Evolutionary conservation across 2,888 invertebrate species (phyloP).

Genomic region (Acleris cristana): DNA sequence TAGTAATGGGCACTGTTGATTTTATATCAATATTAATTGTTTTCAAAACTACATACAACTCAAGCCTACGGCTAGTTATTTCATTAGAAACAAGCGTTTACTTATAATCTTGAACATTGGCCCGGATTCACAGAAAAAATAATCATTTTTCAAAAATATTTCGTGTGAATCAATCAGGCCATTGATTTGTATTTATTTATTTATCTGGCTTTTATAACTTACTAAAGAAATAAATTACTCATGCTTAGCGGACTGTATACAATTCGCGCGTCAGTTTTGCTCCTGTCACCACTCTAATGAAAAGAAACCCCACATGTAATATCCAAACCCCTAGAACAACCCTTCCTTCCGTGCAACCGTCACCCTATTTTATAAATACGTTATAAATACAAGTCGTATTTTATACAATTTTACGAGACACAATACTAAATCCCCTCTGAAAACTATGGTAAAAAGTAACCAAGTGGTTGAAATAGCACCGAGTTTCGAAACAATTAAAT

Average conservation of each 20-base stretch:
- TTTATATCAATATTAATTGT: conserved; percentile 7
- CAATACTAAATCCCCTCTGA: conserved; percentile 13
- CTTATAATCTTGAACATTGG: conserved; percentile 14
- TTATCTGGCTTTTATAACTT: conserved; percentile 15
- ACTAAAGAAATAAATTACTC: conserved; percentile 15
- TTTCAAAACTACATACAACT: conserved; percentile 28
- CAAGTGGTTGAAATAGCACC: too few relatives aligned
- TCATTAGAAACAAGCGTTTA: conserved; percentile 31
- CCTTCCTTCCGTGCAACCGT: conserved; percentile 28
- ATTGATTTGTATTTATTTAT: conserved; percentile 1
- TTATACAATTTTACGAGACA: conserved; percentile 32
- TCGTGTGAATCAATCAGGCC: conserved; percentile 15
- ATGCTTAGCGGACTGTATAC: conserved; percentile 26
- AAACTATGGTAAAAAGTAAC: not conserved
- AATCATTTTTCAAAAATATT: not conserved
- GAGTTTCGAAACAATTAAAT: too few relatives aligned
- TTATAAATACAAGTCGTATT: conserved; percentile 25
- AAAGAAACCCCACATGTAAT: conserved; percentile 18
- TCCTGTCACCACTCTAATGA: conserved; percentile 23
- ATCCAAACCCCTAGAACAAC: conserved; percentile 19
- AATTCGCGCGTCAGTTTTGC: conserved; percentile 32
- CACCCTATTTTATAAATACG: conserved; percentile 32
- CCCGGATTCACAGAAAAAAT: conserved; percentile 15
- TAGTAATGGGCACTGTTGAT: conserved; percentile 23
- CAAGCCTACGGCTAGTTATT: conserved; percentile 34